These are phyloP conservation scores for Chironomus riparius DNA, from an alignment of 2,888 invertebrate genomes.

Conservation along the genomic window DNA sequence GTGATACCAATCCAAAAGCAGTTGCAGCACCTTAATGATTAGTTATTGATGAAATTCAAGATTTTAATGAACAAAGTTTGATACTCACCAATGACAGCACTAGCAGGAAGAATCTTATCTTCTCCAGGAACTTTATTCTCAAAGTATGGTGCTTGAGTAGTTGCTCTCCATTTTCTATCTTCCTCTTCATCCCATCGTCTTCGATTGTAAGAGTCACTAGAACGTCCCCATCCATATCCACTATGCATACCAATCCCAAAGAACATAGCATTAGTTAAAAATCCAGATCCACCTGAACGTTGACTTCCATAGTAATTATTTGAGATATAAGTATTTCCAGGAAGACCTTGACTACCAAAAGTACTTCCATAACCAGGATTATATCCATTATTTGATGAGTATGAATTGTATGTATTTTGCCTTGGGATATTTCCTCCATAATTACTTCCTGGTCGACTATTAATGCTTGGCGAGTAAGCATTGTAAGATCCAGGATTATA, in stretches of 20 bases:
- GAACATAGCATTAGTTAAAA: conserved; percentile 14
- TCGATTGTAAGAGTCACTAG: neutral
- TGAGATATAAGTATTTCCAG: neutral
- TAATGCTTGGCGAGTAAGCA: neutral
- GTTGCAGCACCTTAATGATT: conserved; percentile 3
- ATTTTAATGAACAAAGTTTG: too few species aligned
- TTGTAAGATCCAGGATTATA: neutral
- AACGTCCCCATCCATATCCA: conserved; percentile 4
- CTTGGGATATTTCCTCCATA: neutral
- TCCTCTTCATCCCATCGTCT: neutral
- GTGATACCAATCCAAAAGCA: conserved; percentile 14
- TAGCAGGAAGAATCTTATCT: neutral
- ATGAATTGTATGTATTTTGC: neutral
- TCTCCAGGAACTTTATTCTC: conserved; percentile 18
- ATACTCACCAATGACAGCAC: neutral
- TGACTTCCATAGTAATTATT: neutral
- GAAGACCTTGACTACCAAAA: neutral
- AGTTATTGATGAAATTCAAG: neutral
- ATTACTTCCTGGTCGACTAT: neutral
- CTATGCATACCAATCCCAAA: conserved; percentile 18
- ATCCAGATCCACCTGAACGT: neutral
- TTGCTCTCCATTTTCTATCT: conserved; percentile 11
- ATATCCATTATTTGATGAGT: neutral
- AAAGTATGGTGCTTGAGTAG: conserved; percentile 19
- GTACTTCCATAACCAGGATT: neutral